Conservation (phyloP, 1,140 invertebrate genomes). For the Araneus ventricosus region DNA sequence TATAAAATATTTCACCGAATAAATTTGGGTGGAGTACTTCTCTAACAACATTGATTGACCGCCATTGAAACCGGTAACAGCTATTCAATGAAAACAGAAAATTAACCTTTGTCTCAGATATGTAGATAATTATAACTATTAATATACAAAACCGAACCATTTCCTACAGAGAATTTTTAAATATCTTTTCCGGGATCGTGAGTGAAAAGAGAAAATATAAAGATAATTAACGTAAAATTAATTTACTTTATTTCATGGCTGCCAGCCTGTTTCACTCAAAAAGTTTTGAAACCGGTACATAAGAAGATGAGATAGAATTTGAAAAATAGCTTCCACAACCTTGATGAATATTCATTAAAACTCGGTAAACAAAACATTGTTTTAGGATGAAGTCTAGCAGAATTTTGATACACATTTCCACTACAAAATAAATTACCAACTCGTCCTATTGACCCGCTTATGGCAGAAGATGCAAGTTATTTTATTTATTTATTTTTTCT, state of each 20-base stretch:
- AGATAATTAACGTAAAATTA: too few relatives aligned
- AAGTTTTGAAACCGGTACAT: background rate
- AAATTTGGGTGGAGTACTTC: too few relatives aligned
- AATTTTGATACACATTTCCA: background rate
- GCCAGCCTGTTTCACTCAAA: background rate
- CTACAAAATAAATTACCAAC: background rate
- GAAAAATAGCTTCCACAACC: background rate
- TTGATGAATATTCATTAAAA: constrained; percentile 9
- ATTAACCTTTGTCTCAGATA: too few relatives aligned
- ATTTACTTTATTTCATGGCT: background rate
- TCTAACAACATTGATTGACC: too few relatives aligned
- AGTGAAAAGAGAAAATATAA: background rate
- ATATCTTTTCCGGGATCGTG: background rate
- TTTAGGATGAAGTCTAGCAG: background rate
- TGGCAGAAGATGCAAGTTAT: background rate
- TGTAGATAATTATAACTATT: too few relatives aligned
- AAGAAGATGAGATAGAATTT: background rate
- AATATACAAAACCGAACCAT: too few relatives aligned
- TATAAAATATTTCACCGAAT: too few relatives aligned
- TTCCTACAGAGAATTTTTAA: too few relatives aligned
- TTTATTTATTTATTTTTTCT: background rate
- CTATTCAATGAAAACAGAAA: too few relatives aligned
- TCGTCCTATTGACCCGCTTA: background rate
- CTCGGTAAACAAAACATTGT: background rate
- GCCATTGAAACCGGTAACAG: too few relatives aligned